These are phyloP conservation scores for Corydoras sp. DNA, from an alignment of 2,113 vertebrate species.

Conservation along the genomic window DNA sequence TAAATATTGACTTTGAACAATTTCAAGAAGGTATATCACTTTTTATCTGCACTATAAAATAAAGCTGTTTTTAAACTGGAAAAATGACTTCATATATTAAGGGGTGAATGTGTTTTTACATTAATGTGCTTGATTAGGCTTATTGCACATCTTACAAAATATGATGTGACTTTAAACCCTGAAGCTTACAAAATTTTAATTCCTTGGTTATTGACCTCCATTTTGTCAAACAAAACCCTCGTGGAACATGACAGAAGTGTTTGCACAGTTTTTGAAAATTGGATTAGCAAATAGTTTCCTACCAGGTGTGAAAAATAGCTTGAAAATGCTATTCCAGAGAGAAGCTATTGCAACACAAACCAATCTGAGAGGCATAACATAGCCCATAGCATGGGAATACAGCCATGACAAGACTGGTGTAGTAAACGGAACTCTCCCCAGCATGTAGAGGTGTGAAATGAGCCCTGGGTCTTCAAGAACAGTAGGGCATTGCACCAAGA, in stretches of 20 bases:
- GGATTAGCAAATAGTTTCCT: conserved; percentile 49
- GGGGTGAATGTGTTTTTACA: no score
- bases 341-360: conserved; percentile 49
- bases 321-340: conserved; percentile 45
- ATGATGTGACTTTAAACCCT: no score
- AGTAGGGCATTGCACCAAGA: conserved; percentile 51
- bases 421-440: conserved; percentile 29
- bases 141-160: no score
- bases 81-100: no score
- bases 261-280: conserved; percentile 45
- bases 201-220: no score
- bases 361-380: conserved; percentile 47
- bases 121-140: no score
- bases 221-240: no score
- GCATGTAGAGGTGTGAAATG: conserved; percentile 54
- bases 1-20: no score
- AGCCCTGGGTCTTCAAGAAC: conserved; percentile 42
- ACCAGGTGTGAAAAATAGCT: conserved; percentile 41
- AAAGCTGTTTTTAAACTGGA: no score
- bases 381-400: conserved; percentile 36
- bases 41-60: no score
- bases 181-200: no score
- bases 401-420: conserved; percentile 21
- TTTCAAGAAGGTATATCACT: no score
- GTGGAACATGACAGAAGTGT: conserved; percentile 40